These are phyloP conservation scores for Ips nitidus DNA, from an alignment of 1,140 invertebrate genomes.

Conservation along the genomic window DNA sequence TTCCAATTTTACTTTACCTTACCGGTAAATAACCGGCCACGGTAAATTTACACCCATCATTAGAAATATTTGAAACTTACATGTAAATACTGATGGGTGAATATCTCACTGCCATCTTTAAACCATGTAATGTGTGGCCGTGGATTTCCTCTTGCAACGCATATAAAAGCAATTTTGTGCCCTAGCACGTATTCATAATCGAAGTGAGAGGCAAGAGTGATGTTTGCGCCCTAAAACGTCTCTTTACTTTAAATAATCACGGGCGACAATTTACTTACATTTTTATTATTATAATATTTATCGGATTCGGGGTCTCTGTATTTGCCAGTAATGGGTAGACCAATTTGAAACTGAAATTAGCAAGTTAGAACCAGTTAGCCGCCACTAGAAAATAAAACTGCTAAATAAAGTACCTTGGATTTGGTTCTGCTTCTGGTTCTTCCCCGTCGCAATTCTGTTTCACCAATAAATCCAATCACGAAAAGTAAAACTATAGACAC, in stretches of 20 bases:
- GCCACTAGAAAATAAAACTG: not conserved
- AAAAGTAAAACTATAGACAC: conserved; percentile 37
- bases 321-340: conserved; percentile 81
- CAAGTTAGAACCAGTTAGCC: not conserved
- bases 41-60: too few species aligned
- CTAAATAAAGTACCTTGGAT: conserved; percentile 58
- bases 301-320: conserved; percentile 83
- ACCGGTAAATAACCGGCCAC: too few species aligned
- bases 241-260: not conserved
- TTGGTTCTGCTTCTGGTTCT: conserved; percentile 67
- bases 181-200: conserved; percentile 91
- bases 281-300: conserved; percentile 84
- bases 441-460: conserved; percentile 58
- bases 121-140: conserved; percentile 89
- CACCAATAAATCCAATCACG: conserved; percentile 37
- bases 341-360: conserved; percentile 69
- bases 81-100: conserved; percentile 83
- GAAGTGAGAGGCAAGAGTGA: conserved; percentile 86
- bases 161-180: conserved; percentile 90
- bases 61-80: conserved; percentile 58
- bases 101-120: conserved; percentile 88
- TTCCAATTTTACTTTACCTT: too few species aligned
- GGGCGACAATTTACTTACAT: conserved; percentile 63
- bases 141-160: conserved; percentile 81
- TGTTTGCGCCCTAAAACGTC: conserved; percentile 78